phyloP scores from a whole-genome alignment of 2,888 invertebrate genomes.

The Iselma pallidipennis region DNA sequence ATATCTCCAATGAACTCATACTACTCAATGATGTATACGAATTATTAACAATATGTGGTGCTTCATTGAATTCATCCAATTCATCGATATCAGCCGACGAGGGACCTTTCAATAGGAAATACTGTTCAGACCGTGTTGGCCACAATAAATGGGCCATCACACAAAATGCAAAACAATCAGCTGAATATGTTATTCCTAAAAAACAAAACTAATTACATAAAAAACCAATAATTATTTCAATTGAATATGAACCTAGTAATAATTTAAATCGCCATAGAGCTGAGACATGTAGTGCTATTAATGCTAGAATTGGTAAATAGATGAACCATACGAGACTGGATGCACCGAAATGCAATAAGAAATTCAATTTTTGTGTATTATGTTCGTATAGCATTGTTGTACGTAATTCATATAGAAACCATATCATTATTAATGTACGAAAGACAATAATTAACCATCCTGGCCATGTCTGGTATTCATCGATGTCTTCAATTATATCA shows the following conservation, averaged over 20 bases:
- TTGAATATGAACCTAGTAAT: slow-evolving; percentile 85
- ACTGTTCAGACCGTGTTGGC: slow-evolving; percentile 93
- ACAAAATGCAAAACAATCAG: slow-evolving; percentile 92
- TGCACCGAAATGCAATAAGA: slow-evolving; percentile 94
- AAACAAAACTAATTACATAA: slow-evolving; percentile 24
- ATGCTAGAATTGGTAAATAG: slow-evolving; percentile 91
- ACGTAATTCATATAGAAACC: slow-evolving; percentile 80
- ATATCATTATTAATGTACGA: slow-evolving; percentile 82
- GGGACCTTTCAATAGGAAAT: slow-evolving; percentile 77
- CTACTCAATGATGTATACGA: slow-evolving; percentile 55
- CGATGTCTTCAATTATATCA: slow-evolving; percentile 93
- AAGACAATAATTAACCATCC: slow-evolving; percentile 92
- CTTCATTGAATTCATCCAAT: slow-evolving; percentile 88
- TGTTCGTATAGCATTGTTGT: slow-evolving; percentile 81
- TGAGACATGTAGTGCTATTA: slow-evolving; percentile 91
- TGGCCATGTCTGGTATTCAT: slow-evolving; percentile 98
- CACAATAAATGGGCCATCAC: slow-evolving; percentile 95
- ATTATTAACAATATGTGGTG: slow-evolving; percentile 78
- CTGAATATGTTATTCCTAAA: slow-evolving; percentile 92
- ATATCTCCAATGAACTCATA: slow-evolving; percentile 49
- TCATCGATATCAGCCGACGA: slow-evolving; percentile 78
- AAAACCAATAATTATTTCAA: slow-evolving; percentile 9
- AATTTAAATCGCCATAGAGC: slow-evolving; percentile 96
- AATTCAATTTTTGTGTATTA: slow-evolving; percentile 83
- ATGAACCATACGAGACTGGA: slow-evolving; percentile 98